Evolutionary conservation across 92 coral and sea anemone genomes (phyloP).

Genomic region (Phenganax marumi): DNA sequence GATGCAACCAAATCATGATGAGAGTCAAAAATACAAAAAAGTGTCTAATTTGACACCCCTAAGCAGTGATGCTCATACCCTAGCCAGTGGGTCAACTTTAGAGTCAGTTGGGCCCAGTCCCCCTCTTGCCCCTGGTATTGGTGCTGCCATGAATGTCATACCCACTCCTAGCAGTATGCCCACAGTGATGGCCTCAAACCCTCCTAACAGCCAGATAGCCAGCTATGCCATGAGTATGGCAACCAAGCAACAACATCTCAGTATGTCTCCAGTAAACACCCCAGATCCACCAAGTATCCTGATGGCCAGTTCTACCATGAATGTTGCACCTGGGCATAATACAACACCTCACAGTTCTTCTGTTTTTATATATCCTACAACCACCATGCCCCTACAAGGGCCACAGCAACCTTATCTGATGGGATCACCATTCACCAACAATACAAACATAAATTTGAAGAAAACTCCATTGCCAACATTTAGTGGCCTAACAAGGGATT

Average conservation of each 20-base stretch:
- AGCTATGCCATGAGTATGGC: neutral
- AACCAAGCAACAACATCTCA: neutral
- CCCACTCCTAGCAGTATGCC: neutral
- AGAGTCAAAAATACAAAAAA: neutral
- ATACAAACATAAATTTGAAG: conserved; percentile 26
- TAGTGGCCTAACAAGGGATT: conserved; percentile 51
- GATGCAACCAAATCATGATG: neutral
- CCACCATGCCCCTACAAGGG: neutral
- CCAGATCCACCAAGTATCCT: neutral
- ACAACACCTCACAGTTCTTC: conserved; percentile 2
- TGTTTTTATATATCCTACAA: neutral
- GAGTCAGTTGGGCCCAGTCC: too few relatives aligned
- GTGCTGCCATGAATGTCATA: neutral
- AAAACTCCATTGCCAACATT: conserved; percentile 59
- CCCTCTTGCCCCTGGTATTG: neutral
- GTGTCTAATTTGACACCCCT: neutral
- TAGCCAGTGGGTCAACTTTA: too few relatives aligned
- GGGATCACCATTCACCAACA: neutral
- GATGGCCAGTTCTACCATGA: neutral
- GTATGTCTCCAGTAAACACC: neutral
- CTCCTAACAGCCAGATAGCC: neutral
- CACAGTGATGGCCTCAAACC: neutral
- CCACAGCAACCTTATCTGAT: neutral
- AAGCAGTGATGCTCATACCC: too few relatives aligned
- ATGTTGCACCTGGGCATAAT: neutral